Conservation (phyloP, 2,113 vertebrate species). For the human region DNA sequence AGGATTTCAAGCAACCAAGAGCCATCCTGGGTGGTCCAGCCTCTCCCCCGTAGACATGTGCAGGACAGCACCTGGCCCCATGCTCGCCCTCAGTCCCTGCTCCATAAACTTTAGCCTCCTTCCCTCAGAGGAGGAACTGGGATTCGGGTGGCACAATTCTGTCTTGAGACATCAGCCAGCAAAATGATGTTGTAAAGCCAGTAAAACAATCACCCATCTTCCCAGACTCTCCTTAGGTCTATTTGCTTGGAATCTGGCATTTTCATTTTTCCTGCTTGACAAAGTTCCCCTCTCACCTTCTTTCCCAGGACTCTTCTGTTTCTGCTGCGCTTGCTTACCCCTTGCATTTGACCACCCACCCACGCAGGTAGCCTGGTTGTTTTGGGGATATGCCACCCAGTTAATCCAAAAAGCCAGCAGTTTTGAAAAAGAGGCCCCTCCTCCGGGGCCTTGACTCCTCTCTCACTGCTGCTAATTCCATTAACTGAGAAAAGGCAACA, state of each 20-base stretch:
- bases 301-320: neutral
- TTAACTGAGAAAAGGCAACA: neutral
- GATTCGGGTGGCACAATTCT: neutral
- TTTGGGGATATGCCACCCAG: too few relatives aligned
- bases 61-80: neutral
- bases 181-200: neutral
- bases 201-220: neutral
- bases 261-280: neutral
- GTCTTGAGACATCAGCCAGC: neutral
- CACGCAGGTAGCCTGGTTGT: fast-evolving
- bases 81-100: too few relatives aligned
- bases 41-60: neutral
- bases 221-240: neutral
- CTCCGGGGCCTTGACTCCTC: neutral
- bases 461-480: neutral
- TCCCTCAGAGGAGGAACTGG: neutral
- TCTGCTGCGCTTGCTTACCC: too few relatives aligned
- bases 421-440: neutral
- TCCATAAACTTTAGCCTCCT: neutral
- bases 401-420: neutral
- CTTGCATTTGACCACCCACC: fast-evolving
- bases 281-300: neutral
- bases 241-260: neutral
- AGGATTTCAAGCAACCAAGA: neutral
- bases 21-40: neutral